These are phyloP conservation scores for Cynoglossus semilaevis DNA, from an alignment of 2,113 vertebrate species.

Conservation along the genomic window DNA sequence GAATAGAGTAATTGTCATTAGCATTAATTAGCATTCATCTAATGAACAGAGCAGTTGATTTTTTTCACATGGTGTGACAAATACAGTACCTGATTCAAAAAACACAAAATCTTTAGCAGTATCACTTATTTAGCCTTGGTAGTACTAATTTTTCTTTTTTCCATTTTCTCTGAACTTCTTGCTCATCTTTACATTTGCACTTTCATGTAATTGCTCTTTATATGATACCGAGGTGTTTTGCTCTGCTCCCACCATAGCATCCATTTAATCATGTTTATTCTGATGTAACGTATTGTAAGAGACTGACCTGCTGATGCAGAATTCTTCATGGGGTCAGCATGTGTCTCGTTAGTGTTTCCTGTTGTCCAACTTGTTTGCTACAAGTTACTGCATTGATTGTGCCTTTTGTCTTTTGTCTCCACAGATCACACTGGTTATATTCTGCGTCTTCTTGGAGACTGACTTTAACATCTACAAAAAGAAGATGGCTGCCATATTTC, in stretches of 20 bases:
- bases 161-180: constrained; percentile 6
- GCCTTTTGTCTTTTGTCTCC: constrained; percentile 48
- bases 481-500: constrained; percentile 89
- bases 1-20: too few relatives aligned
- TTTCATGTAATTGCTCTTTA: constrained; percentile 25
- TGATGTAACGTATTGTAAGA: constrained; percentile 50
- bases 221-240: constrained; percentile 17
- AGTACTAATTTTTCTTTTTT: too few relatives aligned
- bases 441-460: constrained; percentile 96
- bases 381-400: constrained; percentile 32
- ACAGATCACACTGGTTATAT: constrained; percentile 94
- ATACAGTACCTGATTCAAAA: too few relatives aligned
- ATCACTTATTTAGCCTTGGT: too few relatives aligned
- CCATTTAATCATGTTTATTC: constrained; percentile 31
- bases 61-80: too few relatives aligned
- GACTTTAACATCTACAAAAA: constrained; percentile 97
- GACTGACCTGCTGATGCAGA: constrained; percentile 20
- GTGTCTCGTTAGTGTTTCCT: constrained; percentile 28
- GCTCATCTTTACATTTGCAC: constrained; percentile 18
- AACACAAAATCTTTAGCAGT: too few relatives aligned
- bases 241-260: constrained; percentile 21
- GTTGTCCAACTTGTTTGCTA: constrained; percentile 21
- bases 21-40: too few relatives aligned
- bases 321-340: constrained; percentile 24
- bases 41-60: too few relatives aligned